A percentile compares a stretch with the other conserved stretches of the same genome.
Conservation (phyloP, 1,140 invertebrate species). For the Brachionus sp. region DNA sequence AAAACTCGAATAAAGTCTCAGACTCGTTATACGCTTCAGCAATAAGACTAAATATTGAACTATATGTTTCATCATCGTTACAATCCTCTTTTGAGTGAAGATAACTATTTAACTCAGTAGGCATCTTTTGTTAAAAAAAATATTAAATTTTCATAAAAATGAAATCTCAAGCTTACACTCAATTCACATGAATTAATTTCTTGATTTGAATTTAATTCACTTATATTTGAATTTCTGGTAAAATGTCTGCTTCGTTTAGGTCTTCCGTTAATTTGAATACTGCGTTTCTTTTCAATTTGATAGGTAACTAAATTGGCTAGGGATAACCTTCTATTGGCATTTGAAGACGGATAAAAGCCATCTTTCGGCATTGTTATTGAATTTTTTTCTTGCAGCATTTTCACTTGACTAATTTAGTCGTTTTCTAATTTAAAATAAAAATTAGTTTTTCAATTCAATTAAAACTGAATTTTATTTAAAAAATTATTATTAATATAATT, state of each 20-base stretch:
- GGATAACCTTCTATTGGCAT: neutral
- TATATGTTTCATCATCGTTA: slow-evolving; percentile 67
- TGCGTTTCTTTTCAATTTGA: slow-evolving; percentile 32
- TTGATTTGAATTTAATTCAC: neutral
- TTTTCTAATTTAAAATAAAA: neutral
- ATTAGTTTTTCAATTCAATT: neutral
- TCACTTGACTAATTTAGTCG: neutral
- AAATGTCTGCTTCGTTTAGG: neutral
- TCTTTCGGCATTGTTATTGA: neutral
- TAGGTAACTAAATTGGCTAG: neutral
- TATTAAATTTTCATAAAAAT: neutral
- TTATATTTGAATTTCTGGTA: neutral
- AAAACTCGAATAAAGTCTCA: slow-evolving; percentile 71
- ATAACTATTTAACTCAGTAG: neutral
- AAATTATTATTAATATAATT: too few species aligned
- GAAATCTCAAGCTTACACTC: neutral
- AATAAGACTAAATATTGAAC: slow-evolving; percentile 73
- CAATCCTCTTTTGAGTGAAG: neutral
- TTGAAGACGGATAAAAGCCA: neutral
- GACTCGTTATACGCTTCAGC: slow-evolving; percentile 77
- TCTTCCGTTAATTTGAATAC: neutral
- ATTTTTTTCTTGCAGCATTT: neutral
- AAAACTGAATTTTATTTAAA: neutral
- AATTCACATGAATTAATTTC: neutral
- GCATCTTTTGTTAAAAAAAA: neutral